phyloP scores from a whole-genome alignment of 35 echinoderm and acorn worm species.

The Amphiura filiformis region DNA sequence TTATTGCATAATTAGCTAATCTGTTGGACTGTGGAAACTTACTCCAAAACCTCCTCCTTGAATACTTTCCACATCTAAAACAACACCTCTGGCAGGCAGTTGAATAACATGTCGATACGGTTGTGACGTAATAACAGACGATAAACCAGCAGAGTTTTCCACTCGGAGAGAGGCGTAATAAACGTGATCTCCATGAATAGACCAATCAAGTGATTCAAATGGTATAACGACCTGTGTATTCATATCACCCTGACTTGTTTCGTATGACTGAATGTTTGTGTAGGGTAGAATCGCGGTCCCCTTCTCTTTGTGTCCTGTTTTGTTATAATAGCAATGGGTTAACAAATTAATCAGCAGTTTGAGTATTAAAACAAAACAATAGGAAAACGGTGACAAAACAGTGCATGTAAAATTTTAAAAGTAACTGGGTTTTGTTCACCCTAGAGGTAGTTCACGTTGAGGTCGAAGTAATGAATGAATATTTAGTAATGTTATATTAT shows the following conservation, averaged over 20 bases:
- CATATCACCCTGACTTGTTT: not conserved
- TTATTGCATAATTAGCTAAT: no score
- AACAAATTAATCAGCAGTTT: no score
- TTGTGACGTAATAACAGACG: not conserved
- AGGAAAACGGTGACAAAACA: not conserved
- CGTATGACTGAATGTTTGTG: not conserved
- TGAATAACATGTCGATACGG: conserved; percentile 37
- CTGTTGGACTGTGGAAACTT: no score
- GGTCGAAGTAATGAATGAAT: no score
- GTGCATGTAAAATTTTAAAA: not conserved
- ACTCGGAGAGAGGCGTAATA: conserved; percentile 43
- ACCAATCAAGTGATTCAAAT: conserved; percentile 10
- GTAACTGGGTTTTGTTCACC: no score
- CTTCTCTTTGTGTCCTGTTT: not conserved
- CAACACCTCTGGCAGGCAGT: conserved; percentile 6
- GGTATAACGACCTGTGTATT: not conserved
- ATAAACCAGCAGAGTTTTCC: conserved; percentile 21
- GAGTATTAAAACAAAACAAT: no score
- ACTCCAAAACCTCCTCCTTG: no score
- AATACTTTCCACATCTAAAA: conserved; percentile 46
- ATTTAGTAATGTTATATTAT: no score
- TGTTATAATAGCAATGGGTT: no score
- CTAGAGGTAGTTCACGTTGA: no score
- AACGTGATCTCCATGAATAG: conserved; percentile 39
- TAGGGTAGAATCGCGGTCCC: not conserved